Evolutionary conservation across 2,113 vertebrate species (phyloP).

Genomic region (Pionites leucogaster): DNA sequence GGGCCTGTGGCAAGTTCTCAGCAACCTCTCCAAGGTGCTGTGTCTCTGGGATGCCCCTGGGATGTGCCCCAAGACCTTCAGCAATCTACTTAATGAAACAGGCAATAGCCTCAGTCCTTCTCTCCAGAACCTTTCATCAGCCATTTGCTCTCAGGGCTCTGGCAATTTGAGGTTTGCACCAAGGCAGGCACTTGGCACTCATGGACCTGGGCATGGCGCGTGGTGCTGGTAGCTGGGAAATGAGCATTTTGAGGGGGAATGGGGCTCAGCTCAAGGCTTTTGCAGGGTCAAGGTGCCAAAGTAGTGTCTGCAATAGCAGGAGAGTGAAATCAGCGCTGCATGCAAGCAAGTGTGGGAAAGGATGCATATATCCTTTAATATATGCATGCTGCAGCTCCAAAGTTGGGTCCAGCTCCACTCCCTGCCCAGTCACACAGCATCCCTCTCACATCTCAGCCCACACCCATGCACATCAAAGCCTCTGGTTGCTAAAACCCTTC

Average conservation of each 20-base stretch:
- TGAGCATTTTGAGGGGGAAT: not conserved
- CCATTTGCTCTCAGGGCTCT: not conserved
- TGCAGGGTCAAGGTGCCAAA: not conserved
- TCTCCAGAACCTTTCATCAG: not conserved
- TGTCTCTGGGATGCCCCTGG: not conserved
- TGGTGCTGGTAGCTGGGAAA: not conserved
- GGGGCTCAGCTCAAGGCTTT: not conserved
- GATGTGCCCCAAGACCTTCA: not conserved
- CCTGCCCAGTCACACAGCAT: not conserved
- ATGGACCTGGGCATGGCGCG: fast-evolving
- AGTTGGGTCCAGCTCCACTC: not conserved
- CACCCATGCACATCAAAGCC: not conserved
- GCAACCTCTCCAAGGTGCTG: not conserved
- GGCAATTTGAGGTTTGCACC: not conserved
- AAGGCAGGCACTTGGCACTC: not conserved
- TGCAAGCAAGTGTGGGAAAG: fast-evolving
- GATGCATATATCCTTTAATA: not conserved
- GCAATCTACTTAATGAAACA: not conserved
- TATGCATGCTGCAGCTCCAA: not conserved
- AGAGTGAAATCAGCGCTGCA: not conserved
- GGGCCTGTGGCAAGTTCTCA: fast-evolving
- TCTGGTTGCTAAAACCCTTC: not conserved
- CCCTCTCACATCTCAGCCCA: not conserved
- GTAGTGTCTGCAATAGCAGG: not conserved
- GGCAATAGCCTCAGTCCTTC: not conserved